A percentile compares a stretch with the other conserved stretches of the same genome.
Conservation (phyloP, 2,888 invertebrate species). For the Drosophila buzzatii region DNA sequence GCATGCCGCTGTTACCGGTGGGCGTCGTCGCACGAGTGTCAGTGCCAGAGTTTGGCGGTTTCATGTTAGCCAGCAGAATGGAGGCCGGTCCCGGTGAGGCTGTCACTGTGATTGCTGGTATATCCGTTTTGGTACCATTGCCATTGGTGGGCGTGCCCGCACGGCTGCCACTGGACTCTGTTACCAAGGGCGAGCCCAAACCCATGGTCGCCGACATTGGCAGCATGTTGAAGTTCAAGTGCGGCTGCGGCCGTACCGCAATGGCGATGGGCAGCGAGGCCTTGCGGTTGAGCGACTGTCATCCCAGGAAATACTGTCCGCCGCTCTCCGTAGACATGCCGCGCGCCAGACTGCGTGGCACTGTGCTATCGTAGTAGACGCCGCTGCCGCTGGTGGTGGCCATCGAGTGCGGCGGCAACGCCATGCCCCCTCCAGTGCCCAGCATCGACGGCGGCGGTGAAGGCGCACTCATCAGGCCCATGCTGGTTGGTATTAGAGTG, state of each 20-base stretch:
- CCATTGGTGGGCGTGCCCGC: slow-evolving; percentile 69
- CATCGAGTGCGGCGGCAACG: slow-evolving; percentile 61
- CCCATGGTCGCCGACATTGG: slow-evolving; percentile 81
- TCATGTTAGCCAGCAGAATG: slow-evolving; percentile 61
- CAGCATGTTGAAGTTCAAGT: slow-evolving; percentile 78
- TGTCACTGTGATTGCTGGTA: slow-evolving; percentile 82
- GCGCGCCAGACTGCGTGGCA: slow-evolving; percentile 81
- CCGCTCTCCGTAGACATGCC: slow-evolving; percentile 79
- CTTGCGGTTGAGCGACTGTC: slow-evolving; percentile 84
- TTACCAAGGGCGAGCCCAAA: slow-evolving; percentile 57
- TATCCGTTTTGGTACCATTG: slow-evolving; percentile 65
- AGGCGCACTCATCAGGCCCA: slow-evolving; percentile 76
- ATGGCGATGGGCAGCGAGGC: slow-evolving; percentile 81
- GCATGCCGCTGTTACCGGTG: slow-evolving; percentile 58
- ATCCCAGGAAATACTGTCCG: slow-evolving; percentile 84
- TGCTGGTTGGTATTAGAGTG: slow-evolving; percentile 82
- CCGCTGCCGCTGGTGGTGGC: slow-evolving; percentile 65
- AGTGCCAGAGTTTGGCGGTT: slow-evolving; percentile 50
- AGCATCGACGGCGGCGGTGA: slow-evolving; percentile 64
- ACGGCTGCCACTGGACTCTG: slow-evolving; percentile 54
- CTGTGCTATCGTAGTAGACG: slow-evolving; percentile 83
- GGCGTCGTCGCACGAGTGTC: slow-evolving; percentile 47
- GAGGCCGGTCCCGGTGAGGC: slow-evolving; percentile 71
- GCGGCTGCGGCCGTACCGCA: slow-evolving; percentile 73
- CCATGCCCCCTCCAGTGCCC: slow-evolving; percentile 40